Evolutionary conservation across 1,140 invertebrate genomes (phyloP).

Genomic region (Maconellicoccus hirsutus): DNA sequence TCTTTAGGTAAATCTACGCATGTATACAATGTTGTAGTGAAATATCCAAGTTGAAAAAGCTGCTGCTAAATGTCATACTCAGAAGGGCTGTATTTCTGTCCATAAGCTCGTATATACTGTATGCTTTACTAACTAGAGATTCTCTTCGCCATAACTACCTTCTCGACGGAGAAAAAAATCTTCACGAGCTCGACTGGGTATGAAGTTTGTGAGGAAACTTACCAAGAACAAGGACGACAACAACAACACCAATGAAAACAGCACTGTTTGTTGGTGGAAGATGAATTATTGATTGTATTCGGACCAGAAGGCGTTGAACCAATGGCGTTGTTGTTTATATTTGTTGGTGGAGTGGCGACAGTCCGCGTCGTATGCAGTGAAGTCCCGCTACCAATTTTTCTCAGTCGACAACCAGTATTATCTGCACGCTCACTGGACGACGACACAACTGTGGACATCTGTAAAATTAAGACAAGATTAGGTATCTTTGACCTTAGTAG

Average conservation of each 20-base stretch:
- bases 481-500: too few relatives aligned
- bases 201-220: not conserved
- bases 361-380: constrained; percentile 24
- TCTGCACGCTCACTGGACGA: constrained; percentile 25
- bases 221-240: constrained; percentile 19
- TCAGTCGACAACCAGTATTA: constrained; percentile 23
- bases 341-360: constrained; percentile 15
- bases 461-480: constrained; percentile 1
- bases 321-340: constrained; percentile 14
- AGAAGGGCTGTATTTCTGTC: too few relatives aligned
- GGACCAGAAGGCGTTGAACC: constrained; percentile 6
- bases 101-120: too few relatives aligned
- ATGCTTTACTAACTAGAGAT: too few relatives aligned
- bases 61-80: too few relatives aligned
- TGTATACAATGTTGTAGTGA: too few relatives aligned
- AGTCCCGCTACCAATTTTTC: constrained; percentile 23
- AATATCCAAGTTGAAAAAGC: too few relatives aligned
- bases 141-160: too few relatives aligned
- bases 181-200: too few relatives aligned
- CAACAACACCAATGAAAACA: constrained; percentile 21
- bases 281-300: constrained; percentile 14
- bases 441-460: constrained; percentile 26
- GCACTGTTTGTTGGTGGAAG: constrained; percentile 14
- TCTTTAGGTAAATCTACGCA: too few relatives aligned
- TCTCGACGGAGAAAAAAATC: too few relatives aligned